phyloP scores from a whole-genome alignment of 2,888 invertebrate species.

The Lottia gigantea region DNA sequence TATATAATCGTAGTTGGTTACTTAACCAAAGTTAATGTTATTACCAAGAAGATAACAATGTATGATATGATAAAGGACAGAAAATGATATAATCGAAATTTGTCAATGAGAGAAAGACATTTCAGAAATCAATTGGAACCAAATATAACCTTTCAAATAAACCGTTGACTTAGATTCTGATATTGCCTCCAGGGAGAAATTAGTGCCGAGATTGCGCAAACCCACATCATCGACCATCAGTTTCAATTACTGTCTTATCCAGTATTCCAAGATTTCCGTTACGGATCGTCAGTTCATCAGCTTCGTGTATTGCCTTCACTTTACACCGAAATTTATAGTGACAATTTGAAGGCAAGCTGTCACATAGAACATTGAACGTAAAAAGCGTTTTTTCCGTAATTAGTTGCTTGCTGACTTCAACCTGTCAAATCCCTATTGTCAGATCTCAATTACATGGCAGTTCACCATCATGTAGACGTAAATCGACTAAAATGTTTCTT shows the following conservation, averaged over 20 bases:
- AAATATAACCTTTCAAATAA: conserved; percentile 10
- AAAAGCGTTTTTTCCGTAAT: conserved; percentile 11
- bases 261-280: conserved; percentile 25
- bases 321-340: conserved; percentile 21
- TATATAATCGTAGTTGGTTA: no score
- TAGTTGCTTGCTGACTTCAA: not conserved
- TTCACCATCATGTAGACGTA: not conserved
- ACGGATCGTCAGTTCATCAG: conserved; percentile 22
- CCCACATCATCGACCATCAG: conserved; percentile 4
- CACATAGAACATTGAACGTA: conserved; percentile 13
- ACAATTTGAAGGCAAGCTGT: conserved; percentile 32
- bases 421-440: conserved; percentile 4
- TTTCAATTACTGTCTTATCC: conserved; percentile 11
- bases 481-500: conserved; percentile 4
- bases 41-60: no score
- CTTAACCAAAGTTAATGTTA: no score
- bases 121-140: not conserved
- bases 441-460: not conserved
- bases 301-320: conserved; percentile 22
- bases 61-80: no score
- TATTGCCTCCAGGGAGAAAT: not conserved
- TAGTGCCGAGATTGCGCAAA: conserved; percentile 2
- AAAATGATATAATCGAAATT: no score
- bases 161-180: not conserved
- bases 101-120: not conserved